Base-by-base conservation (phyloP, 2,113 vertebrate species). In the Plotosus lineatus region DNA sequence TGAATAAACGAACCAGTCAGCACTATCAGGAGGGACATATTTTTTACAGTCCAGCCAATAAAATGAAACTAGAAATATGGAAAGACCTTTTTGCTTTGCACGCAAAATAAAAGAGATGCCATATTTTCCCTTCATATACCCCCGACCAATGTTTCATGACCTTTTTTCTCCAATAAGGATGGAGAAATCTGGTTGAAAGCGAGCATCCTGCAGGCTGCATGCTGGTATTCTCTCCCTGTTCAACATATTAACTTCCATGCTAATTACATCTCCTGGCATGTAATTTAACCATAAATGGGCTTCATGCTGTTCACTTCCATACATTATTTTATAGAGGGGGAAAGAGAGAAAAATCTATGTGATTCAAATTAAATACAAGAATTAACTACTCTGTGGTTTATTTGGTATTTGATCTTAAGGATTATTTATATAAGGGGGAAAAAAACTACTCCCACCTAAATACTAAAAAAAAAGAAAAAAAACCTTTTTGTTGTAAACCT, bases 1-100 rank as follows among this genome's bases (percentile, higher is more conserved):
- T 81, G 56, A 86, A 87, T 88, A 88, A 88, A 89, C 75, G 78
- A 56, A 75, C 75, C 55, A 86, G 78, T 89, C 86, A 89, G 88
- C 85, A 88, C 75, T 82, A 78, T 19, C 28, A 78, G 75, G 84
- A 80, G 82, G n/a, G n/a, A 80, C 72, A 40, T 77, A 50, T 84
- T 63, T 65, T 89, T 84, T 85, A 86, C 84, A 81, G 84, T 84
- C 68, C 73, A n/a, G 33, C 75, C 79, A 84, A 85, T 88, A 82
- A 84, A 84, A 61, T 88, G 79, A 84, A 85, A 48, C 66, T 58
- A 85, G 82, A 89, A 88, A 86, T 87, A 88, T 82, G 73, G 68
- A 61, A 63, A 63, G 51, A 79, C 72, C 42, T 71, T 81, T 55
- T 31, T 2, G 6, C 44, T 33, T 61, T 69, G 73, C 66, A 71